Conservation (phyloP, 1,140 invertebrate species). For the Papilio glaucus region DNA sequence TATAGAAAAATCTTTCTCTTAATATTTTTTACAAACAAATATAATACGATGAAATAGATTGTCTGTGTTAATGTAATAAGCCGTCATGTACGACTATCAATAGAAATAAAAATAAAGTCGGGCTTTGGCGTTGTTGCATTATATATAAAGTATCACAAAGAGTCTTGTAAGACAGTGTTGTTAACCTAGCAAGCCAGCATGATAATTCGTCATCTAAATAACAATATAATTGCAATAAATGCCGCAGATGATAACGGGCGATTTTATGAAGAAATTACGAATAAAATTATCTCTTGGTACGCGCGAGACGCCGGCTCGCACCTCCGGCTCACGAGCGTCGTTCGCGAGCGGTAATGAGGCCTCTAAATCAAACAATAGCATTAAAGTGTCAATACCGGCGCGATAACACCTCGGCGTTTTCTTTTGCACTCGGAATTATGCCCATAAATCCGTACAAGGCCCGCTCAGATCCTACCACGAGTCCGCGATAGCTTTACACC, state of each 20-base stretch:
- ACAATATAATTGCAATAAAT: slow-evolving; percentile 35
- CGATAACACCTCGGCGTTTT: slow-evolving; percentile 80
- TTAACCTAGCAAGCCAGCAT: slow-evolving; percentile 16
- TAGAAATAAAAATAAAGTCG: no score
- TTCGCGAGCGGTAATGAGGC: slow-evolving; percentile 76
- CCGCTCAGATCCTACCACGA: slow-evolving; percentile 58
- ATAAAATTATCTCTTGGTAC: slow-evolving; percentile 62
- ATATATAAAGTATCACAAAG: neutral
- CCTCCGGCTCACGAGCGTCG: slow-evolving; percentile 65
- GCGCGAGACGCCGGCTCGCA: slow-evolving; percentile 54
- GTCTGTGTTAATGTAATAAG: no score
- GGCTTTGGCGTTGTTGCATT: neutral
- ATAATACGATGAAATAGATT: no score
- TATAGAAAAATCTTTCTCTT: no score
- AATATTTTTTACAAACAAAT: no score
- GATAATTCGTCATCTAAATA: slow-evolving; percentile 32
- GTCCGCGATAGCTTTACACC: slow-evolving; percentile 44
- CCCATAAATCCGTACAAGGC: slow-evolving; percentile 70
- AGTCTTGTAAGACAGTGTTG: neutral
- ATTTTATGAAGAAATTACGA: slow-evolving; percentile 59
- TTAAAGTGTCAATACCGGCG: slow-evolving; percentile 80
- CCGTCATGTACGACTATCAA: no score
- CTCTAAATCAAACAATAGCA: slow-evolving; percentile 83
- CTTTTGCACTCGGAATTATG: slow-evolving; percentile 77
- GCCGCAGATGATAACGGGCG: slow-evolving; percentile 33